Evolutionary conservation across 37 sponge, comb jelly and placozoan species (phyloP).

Genomic region (Diacarnus erythraeanus): DNA sequence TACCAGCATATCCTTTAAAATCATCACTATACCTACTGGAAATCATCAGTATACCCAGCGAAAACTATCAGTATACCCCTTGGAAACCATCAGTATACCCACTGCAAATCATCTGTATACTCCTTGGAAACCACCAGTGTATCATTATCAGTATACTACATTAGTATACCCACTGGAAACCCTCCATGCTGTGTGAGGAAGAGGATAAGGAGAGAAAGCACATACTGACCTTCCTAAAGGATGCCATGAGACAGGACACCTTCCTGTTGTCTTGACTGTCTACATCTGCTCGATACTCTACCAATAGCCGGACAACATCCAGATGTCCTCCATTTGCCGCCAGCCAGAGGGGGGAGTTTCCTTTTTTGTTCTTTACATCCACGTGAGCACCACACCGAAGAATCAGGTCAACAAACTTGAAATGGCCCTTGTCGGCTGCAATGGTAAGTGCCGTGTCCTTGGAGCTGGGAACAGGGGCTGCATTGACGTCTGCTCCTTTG

Average conservation of each 20-base stretch:
- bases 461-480: constrained; percentile 91
- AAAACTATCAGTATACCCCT: no score
- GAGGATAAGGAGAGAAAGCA: no score
- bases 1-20: no score
- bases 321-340: constrained; percentile 90
- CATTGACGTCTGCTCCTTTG: constrained; percentile 90
- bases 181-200: no score
- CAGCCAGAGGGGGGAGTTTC: constrained; percentile 93
- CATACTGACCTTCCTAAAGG: constrained; percentile 77
- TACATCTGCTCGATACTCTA: constrained; percentile 66
- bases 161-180: no score
- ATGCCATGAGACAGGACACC: constrained; percentile 85
- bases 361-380: constrained; percentile 95
- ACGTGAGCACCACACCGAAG: constrained; percentile 72
- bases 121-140: no score
- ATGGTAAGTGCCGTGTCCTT: constrained; percentile 91
- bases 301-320: constrained; percentile 73
- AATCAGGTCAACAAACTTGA: constrained; percentile 84
- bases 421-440: constrained; percentile 92
- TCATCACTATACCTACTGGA: no score
- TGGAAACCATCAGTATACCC: no score
- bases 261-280: constrained; percentile 92
- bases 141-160: no score
- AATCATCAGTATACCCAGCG: no score
- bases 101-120: no score